phyloP scores from a whole-genome alignment of 2,888 invertebrate genomes.

The Rhagium mordax region DNA sequence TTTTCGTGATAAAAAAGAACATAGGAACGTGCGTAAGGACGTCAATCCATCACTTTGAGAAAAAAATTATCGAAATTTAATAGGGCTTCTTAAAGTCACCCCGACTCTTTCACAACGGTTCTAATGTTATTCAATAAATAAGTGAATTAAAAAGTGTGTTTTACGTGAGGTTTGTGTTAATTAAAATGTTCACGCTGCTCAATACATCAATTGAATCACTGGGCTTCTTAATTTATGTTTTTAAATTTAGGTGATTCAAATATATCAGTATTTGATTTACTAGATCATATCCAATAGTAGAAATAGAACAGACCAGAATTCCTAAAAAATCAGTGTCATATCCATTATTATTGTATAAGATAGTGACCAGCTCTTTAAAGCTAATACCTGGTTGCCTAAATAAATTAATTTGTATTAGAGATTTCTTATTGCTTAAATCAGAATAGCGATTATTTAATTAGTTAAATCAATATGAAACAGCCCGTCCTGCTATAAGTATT shows the following conservation, averaged over 20 bases:
- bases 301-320: background rate
- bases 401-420: too few species aligned
- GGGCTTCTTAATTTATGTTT: background rate
- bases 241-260: background rate
- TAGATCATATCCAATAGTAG: background rate
- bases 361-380: background rate
- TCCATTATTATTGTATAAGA: background rate
- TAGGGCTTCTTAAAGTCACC: background rate
- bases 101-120: background rate
- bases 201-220: background rate
- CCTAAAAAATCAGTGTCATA: background rate
- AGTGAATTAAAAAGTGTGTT: background rate
- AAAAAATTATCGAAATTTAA: conserved; percentile 5
- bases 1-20: conserved; percentile 10
- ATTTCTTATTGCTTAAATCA: too few species aligned
- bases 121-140: conserved; percentile 2
- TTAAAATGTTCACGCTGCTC: background rate
- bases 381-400: too few species aligned
- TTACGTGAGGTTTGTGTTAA: background rate
- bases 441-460: too few species aligned
- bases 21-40: background rate
- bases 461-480: too few species aligned
- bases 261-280: background rate
- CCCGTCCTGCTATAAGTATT: too few species aligned
- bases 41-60: conserved; percentile 17